Evolutionary conservation across 2,113 vertebrate species (phyloP).

Genomic region (Syrmaticus mikado): DNA sequence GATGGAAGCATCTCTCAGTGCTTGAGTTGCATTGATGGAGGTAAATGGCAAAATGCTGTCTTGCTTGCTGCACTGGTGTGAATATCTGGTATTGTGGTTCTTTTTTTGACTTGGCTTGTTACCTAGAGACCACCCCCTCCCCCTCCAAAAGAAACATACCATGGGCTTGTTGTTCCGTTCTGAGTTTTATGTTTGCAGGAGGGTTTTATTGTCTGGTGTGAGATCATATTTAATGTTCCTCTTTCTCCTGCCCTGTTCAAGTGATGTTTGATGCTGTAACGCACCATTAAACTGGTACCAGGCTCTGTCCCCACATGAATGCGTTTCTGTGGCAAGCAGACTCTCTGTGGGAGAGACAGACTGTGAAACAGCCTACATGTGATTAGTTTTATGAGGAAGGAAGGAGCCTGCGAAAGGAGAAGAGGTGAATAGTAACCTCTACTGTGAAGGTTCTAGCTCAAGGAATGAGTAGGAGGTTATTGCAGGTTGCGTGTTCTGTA

Average conservation of each 20-base stretch:
- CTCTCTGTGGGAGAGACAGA: background rate
- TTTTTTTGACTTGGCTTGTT: background rate
- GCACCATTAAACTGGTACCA: background rate
- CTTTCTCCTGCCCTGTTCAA: background rate
- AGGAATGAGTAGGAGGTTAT: accelerated
- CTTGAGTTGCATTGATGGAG: background rate
- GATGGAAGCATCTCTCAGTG: background rate
- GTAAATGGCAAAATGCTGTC: background rate
- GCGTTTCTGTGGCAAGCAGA: background rate
- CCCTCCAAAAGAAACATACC: background rate
- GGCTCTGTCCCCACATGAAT: background rate
- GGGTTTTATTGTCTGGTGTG: background rate
- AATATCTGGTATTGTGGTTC: background rate
- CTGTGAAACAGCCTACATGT: background rate
- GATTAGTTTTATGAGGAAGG: background rate
- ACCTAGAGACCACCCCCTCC: background rate
- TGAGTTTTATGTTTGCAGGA: background rate
- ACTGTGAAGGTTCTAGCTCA: background rate
- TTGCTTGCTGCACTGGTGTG: background rate
- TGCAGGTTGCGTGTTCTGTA: accelerated
- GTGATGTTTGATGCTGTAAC: background rate
- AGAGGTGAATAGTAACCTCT: background rate
- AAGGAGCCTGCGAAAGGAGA: background rate
- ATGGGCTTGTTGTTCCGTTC: background rate
- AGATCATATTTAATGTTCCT: background rate